These are phyloP conservation scores for Maconellicoccus hirsutus DNA, from an alignment of 1,140 invertebrate genomes.

Conservation along the genomic window DNA sequence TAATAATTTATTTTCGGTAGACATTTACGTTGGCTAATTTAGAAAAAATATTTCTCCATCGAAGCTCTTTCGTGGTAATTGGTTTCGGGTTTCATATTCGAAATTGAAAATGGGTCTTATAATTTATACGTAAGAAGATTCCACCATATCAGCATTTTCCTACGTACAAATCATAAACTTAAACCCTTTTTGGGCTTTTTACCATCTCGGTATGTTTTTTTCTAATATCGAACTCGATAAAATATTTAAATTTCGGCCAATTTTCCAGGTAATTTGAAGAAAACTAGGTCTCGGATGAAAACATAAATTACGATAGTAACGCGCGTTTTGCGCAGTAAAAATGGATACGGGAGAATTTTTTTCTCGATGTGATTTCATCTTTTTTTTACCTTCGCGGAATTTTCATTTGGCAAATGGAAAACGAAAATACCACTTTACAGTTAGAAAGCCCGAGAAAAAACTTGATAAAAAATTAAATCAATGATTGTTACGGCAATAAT, in stretches of 20 bases:
- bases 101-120: background rate
- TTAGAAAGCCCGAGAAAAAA: background rate
- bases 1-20: background rate
- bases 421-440: too few species aligned
- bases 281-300: too few species aligned
- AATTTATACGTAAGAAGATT: background rate
- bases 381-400: too few species aligned
- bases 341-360: too few species aligned
- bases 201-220: background rate
- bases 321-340: too few species aligned
- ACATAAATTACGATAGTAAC: too few species aligned
- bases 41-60: conserved; percentile 5
- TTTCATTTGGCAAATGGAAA: too few species aligned
- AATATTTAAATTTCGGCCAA: background rate
- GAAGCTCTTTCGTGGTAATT: background rate
- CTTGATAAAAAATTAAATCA: background rate
- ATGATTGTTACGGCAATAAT: too few species aligned
- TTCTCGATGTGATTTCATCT: too few species aligned
- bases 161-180: background rate
- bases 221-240: background rate
- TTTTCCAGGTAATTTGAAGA: background rate
- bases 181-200: background rate
- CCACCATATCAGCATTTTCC: background rate
- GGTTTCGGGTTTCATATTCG: background rate
- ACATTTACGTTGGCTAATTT: background rate